Percentiles rank a stretch among this genome's conserved stretches.
phyloP scores from a whole-genome alignment of 2,797 vertebrate genomes.

The Melanotaenia maccullochi region DNA sequence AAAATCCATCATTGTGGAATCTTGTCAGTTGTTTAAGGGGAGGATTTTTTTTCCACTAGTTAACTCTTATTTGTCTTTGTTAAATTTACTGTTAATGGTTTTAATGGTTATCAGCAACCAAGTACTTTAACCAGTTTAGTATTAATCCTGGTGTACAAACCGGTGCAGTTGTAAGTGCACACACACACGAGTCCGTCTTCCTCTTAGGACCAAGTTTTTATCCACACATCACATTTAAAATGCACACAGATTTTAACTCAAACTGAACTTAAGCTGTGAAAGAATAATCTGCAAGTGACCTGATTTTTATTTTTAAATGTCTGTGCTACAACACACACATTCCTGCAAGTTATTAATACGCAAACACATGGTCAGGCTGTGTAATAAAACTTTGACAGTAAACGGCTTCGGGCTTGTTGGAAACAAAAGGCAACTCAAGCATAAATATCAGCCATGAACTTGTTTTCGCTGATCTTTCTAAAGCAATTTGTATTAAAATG shows the following conservation, averaged over 20 bases:
- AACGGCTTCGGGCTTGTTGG: neutral
- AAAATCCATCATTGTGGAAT: neutral
- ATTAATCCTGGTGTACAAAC: neutral
- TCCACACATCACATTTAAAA: neutral
- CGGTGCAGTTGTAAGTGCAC: neutral
- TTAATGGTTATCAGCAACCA: neutral
- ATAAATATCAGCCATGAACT: neutral
- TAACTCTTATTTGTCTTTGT: neutral
- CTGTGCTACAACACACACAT: neutral
- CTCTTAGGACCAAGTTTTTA: neutral
- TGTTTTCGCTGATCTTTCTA: slow-evolving; percentile 13
- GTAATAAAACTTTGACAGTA: neutral
- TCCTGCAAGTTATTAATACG: neutral
- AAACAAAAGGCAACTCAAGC: neutral
- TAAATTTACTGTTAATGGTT: neutral
- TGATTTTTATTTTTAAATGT: neutral
- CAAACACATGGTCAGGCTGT: neutral
- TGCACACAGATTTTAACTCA: neutral
- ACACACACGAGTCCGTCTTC: neutral
- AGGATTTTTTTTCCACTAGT: neutral
- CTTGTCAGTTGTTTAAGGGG: neutral
- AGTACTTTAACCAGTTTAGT: neutral
- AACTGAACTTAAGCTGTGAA: neutral
- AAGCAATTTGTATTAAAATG: slow-evolving; percentile 12
- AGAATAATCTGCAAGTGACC: neutral